Percentiles rank a stretch among this genome's conserved stretches.
phyloP scores from a whole-genome alignment of 1,140 invertebrate species.

The Drosophila persimilis region DNA sequence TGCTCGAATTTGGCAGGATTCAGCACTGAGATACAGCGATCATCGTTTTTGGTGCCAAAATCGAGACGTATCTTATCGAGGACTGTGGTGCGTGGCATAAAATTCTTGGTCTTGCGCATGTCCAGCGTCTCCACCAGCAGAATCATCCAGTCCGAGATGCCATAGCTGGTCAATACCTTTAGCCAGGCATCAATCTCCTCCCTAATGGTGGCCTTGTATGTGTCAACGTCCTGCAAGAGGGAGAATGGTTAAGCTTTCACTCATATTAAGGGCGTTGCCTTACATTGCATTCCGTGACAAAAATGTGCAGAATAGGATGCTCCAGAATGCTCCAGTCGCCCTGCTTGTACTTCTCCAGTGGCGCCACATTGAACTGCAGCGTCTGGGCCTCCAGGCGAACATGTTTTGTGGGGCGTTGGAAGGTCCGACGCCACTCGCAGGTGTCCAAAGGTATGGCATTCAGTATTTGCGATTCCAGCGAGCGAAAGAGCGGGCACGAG shows the following conservation, averaged over 20 bases:
- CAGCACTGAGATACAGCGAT: conserved; percentile 94
- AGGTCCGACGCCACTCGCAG: conserved; percentile 95
- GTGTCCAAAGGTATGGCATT: conserved; percentile 92
- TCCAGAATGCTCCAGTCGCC: conserved; percentile 89
- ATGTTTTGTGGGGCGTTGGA: conserved; percentile 90
- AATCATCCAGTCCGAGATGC: conserved; percentile 96
- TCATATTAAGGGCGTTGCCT: conserved; percentile 61
- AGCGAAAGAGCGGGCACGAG: conserved; percentile 92
- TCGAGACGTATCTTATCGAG: conserved; percentile 97
- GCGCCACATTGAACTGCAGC: conserved; percentile 90
- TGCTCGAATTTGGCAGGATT: conserved; percentile 95
- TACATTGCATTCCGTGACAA: conserved; percentile 96
- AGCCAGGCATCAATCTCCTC: conserved; percentile 96
- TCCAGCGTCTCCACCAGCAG: conserved; percentile 96
- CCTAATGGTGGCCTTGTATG: conserved; percentile 92
- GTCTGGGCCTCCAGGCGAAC: conserved; percentile 94
- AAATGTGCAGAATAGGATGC: conserved; percentile 96
- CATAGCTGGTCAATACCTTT: conserved; percentile 88
- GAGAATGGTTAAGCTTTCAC: background rate
- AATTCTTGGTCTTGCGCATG: conserved; percentile 94
- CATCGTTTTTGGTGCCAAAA: conserved; percentile 95
- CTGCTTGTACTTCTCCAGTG: conserved; percentile 86
- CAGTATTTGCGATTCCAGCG: conserved; percentile 89
- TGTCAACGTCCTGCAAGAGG: conserved; percentile 91
- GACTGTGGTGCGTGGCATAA: conserved; percentile 95